These are phyloP conservation scores for Caenorhabditis auriculariae DNA, from an alignment of 2,888 invertebrate species.

Conservation along the genomic window DNA sequence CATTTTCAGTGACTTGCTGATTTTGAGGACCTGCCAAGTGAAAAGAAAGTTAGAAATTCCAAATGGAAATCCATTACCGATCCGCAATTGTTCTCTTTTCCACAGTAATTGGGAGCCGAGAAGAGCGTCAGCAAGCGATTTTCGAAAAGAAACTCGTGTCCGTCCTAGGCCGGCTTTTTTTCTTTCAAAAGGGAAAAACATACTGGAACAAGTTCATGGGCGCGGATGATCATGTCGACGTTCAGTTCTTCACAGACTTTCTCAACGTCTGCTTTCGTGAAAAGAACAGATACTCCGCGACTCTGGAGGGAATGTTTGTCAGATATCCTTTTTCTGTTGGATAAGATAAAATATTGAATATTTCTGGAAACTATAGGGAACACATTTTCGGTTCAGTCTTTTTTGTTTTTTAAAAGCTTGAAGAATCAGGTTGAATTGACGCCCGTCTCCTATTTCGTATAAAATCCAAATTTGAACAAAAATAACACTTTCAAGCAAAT, in stretches of 20 bases:
- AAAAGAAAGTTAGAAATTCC: too few relatives aligned
- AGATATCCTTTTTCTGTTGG: constrained; percentile 1
- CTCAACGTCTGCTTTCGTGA: constrained; percentile 37
- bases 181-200: neutral
- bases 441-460: constrained; percentile 6
- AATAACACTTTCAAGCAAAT: too few relatives aligned
- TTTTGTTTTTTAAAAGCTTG: neutral
- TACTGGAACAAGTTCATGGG: constrained; percentile 43
- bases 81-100: constrained; percentile 39
- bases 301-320: neutral
- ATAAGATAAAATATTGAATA: too few relatives aligned
- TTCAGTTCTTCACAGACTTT: constrained; percentile 32
- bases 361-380: neutral
- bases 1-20: constrained; percentile 16
- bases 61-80: too few relatives aligned
- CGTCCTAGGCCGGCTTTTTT: constrained; percentile 9
- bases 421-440: constrained; percentile 7
- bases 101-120: constrained; percentile 55
- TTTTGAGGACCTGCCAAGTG: too few relatives aligned
- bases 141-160: constrained; percentile 44
- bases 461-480: too few relatives aligned
- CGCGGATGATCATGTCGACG: constrained; percentile 48
- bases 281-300: constrained; percentile 43
- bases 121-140: constrained; percentile 48
- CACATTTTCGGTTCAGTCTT: too few relatives aligned